A percentile compares a stretch with the other conserved stretches of the same genome.
Conservation (phyloP, 2,888 invertebrate genomes). For the Sarcophaga rosellei region DNA sequence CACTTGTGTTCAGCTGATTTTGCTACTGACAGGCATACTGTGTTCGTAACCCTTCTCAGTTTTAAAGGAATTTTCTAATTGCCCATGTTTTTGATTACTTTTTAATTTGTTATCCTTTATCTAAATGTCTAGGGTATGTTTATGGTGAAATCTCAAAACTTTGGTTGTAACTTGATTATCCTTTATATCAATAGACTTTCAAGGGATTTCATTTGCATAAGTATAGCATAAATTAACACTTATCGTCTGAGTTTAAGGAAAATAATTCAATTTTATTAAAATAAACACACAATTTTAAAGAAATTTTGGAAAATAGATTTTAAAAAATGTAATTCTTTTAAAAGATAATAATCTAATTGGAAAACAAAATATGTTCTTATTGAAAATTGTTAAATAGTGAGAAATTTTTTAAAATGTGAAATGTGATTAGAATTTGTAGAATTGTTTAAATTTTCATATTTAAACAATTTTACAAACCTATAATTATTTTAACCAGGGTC, state of each 20-base stretch:
- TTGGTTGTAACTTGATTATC: background rate
- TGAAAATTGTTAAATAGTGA: too few relatives aligned
- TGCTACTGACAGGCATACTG: background rate
- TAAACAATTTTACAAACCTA: too few relatives aligned
- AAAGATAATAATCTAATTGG: too few relatives aligned
- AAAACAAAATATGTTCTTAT: too few relatives aligned
- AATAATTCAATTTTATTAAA: background rate
- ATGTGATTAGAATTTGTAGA: too few relatives aligned
- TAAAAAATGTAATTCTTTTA: too few relatives aligned
- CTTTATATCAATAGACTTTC: background rate
- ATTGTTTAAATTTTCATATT: too few relatives aligned
- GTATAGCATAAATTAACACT: conserved; percentile 18
- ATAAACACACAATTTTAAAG: background rate
- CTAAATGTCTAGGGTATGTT: background rate
- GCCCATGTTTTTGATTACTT: background rate
- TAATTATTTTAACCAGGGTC: background rate
- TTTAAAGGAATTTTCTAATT: background rate
- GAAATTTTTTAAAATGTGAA: too few relatives aligned
- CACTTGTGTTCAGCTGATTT: background rate
- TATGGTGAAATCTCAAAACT: background rate
- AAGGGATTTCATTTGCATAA: conserved; percentile 17
- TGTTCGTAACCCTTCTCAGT: background rate
- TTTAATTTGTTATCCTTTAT: conserved; percentile 2
- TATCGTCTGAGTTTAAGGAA: background rate
- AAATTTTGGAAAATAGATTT: too few relatives aligned